These are phyloP conservation scores for Neodiprion lecontei DNA, from an alignment of 1,140 invertebrate species.

Conservation along the genomic window DNA sequence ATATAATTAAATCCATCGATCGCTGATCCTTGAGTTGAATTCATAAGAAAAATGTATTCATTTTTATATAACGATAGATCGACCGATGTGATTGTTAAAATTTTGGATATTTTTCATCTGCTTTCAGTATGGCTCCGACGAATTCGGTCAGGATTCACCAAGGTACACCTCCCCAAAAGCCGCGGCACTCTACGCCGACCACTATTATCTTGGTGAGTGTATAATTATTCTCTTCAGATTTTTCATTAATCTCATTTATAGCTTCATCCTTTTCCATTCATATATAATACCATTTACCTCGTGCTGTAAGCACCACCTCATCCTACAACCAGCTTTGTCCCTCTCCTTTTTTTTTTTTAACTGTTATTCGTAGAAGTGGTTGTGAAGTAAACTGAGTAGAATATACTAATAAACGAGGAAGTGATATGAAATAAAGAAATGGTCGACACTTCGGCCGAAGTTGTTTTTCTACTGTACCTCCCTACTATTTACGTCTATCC, in stretches of 20 bases:
- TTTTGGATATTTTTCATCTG: conserved; percentile 36
- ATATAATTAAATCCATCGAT: too few relatives aligned
- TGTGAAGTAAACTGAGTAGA: not conserved
- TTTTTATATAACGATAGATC: too few relatives aligned
- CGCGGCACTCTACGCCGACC: conserved; percentile 59
- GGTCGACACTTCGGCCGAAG: too few relatives aligned
- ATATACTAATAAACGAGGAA: not conserved
- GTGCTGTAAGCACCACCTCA: too few relatives aligned
- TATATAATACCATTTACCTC: not conserved
- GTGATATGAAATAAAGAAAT: too few relatives aligned
- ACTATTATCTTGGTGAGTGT: conserved; percentile 62
- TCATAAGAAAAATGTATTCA: too few relatives aligned
- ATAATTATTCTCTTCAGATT: not conserved
- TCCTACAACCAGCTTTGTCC: not conserved
- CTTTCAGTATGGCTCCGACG: conserved; percentile 86
- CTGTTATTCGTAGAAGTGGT: not conserved
- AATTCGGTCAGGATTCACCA: conserved; percentile 86
- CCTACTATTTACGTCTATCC: too few relatives aligned
- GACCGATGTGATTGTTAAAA: conserved; percentile 23
- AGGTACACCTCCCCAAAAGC: conserved; percentile 86
- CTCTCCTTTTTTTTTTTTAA: not conserved
- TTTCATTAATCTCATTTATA: not conserved
- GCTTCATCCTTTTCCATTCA: not conserved
- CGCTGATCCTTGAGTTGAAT: too few relatives aligned
- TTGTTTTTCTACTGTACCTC: too few relatives aligned